Percentiles rank a stretch among this genome's conserved stretches.
Evolutionary conservation across 1,140 invertebrate species (phyloP).

Genomic region (Panonychus citri): DNA sequence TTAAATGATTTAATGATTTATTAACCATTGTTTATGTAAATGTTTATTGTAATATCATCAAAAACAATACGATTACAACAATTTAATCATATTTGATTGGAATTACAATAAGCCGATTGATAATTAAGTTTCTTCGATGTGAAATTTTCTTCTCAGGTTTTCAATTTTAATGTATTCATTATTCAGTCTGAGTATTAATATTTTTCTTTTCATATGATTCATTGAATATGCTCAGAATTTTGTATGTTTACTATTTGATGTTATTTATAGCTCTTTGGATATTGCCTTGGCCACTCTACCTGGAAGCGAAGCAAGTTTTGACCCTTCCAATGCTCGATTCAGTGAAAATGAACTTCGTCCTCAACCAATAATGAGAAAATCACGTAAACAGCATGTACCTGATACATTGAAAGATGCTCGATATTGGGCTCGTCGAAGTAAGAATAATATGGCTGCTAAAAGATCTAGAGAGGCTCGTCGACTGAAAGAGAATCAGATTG

Average conservation of each 20-base stretch:
- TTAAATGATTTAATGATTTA: no score
- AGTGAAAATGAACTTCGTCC: constrained; percentile 88
- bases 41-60: no score
- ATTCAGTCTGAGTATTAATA: no score
- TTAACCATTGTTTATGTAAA: no score
- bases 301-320: constrained; percentile 23
- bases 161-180: no score
- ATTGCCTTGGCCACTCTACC: constrained; percentile 20
- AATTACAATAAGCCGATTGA: no score
- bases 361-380: constrained; percentile 93
- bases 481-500: constrained; percentile 94
- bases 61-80: no score
- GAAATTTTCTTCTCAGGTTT: no score
- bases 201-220: background rate
- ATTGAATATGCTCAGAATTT: background rate
- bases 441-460: constrained; percentile 94
- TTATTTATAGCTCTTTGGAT: constrained; percentile 16
- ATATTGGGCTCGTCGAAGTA: constrained; percentile 83
- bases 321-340: constrained; percentile 50
- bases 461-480: constrained; percentile 77
- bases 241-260: background rate
- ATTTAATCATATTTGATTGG: no score
- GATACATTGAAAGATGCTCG: constrained; percentile 89
- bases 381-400: constrained; percentile 82
- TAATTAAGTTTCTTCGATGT: no score